Evolutionary conservation across 2,888 invertebrate genomes (phyloP).

Genomic region (Alsophila aescularia): DNA sequence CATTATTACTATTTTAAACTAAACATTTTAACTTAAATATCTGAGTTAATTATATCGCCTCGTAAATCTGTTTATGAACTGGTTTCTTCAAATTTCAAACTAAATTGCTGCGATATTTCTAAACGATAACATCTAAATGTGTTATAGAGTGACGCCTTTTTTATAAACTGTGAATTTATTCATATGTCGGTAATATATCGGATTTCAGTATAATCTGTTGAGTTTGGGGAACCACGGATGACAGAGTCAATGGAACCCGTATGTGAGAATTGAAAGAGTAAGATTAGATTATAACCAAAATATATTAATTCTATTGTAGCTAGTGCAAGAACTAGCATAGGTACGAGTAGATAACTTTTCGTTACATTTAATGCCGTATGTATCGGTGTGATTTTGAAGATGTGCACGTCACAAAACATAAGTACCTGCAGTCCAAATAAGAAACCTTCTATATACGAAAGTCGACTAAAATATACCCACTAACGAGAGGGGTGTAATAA

Average conservation of each 20-base stretch:
- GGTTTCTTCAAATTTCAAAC: constrained; percentile 32
- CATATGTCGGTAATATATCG: constrained; percentile 24
- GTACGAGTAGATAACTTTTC: too few species aligned
- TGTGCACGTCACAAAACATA: too few species aligned
- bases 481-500: too few species aligned
- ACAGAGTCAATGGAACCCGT: neutral
- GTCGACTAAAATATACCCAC: too few species aligned
- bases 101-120: constrained; percentile 20
- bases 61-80: constrained; percentile 41
- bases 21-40: constrained; percentile 47
- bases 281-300: too few species aligned
- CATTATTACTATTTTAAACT: constrained; percentile 47
- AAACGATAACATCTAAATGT: constrained; percentile 29
- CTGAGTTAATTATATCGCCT: constrained; percentile 45
- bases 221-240: constrained; percentile 6
- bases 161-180: constrained; percentile 29
- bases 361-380: too few species aligned
- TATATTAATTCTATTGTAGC: too few species aligned
- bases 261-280: neutral
- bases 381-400: too few species aligned
- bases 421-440: too few species aligned
- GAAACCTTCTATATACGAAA: too few species aligned
- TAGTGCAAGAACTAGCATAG: too few species aligned
- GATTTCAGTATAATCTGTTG: constrained; percentile 25
- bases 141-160: constrained; percentile 31